Conservation (phyloP, 1,140 invertebrate species). For the Danaus plexippus region DNA sequence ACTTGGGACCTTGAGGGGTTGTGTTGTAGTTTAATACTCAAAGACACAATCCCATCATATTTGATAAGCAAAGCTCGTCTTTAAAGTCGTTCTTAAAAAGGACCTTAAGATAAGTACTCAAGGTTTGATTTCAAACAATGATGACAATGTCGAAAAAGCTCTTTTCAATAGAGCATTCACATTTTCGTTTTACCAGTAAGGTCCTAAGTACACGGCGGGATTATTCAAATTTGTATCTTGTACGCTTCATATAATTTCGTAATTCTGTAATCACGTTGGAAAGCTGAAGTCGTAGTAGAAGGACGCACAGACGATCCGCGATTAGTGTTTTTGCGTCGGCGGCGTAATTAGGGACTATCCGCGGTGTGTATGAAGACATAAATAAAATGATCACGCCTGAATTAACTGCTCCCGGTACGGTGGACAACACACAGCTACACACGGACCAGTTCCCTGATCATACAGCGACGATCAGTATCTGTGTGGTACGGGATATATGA, state of each 20-base stretch:
- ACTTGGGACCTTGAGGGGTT: slow-evolving; percentile 9
- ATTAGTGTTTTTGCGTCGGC: slow-evolving; percentile 64
- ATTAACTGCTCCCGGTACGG: slow-evolving; percentile 32
- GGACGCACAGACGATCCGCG: slow-evolving; percentile 43
- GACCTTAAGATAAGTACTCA: no score
- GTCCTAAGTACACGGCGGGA: background rate
- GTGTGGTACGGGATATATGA: slow-evolving; percentile 13
- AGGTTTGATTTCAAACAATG: no score
- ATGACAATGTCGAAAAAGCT: no score
- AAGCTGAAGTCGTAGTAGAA: slow-evolving; percentile 8
- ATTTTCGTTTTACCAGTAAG: background rate
- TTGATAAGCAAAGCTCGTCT: no score
- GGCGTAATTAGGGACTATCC: slow-evolving; percentile 65
- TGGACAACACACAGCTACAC: background rate
- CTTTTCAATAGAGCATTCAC: no score
- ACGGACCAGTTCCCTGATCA: no score
- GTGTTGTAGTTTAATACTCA: slow-evolving; percentile 9
- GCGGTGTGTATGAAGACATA: slow-evolving; percentile 68
- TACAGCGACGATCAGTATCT: no score
- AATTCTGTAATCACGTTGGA: background rate
- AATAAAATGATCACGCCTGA: slow-evolving; percentile 49
- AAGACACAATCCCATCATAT: background rate
- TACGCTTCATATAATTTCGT: slow-evolving; percentile 2
- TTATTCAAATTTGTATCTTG: background rate
- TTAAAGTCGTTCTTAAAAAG: no score